A percentile compares a stretch with the other conserved stretches of the same genome.
These are phyloP conservation scores for Drosophila miranda DNA, from an alignment of 1,140 invertebrate species.

Conservation along the genomic window DNA sequence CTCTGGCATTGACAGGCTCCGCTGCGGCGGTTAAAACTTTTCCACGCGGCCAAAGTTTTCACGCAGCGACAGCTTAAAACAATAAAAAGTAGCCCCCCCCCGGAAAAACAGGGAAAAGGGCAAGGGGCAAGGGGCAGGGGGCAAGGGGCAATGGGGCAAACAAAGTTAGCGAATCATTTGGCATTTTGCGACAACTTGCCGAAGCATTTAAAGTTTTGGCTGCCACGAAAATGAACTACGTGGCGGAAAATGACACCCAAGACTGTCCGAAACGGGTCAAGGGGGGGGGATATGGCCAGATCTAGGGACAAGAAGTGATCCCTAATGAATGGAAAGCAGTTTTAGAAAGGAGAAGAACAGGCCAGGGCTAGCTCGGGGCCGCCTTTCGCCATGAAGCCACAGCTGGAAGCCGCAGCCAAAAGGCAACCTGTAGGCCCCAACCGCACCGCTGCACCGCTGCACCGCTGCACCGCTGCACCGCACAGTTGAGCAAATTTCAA, in stretches of 20 bases:
- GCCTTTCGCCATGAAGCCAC: too few relatives aligned
- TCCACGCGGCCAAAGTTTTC: constrained; percentile 39
- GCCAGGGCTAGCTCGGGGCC: too few relatives aligned
- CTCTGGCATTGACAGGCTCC: constrained; percentile 53
- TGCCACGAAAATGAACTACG: constrained; percentile 27
- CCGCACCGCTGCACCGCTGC: background rate
- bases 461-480: background rate
- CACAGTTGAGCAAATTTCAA: constrained; percentile 19
- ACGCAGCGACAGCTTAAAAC: constrained; percentile 60
- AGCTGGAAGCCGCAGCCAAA: too few relatives aligned
- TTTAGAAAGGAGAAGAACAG: too few relatives aligned
- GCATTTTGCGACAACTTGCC: constrained; percentile 46
- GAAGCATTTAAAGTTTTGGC: constrained; percentile 31
- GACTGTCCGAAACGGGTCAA: too few relatives aligned
- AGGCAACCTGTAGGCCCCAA: too few relatives aligned
- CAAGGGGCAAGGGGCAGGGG: background rate
- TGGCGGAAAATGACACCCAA: constrained; percentile 9
- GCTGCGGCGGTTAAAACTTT: constrained; percentile 36
- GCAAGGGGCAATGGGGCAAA: background rate
- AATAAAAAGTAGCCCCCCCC: constrained; percentile 30
- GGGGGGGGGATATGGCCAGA: too few relatives aligned
- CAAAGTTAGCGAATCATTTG: constrained; percentile 48
- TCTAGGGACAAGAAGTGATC: too few relatives aligned
- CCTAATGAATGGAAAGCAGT: too few relatives aligned
- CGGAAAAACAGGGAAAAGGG: background rate